Base-by-base conservation (phyloP, 2,113 vertebrate species). In the Speoplatyrhinus poulsoni region DNA sequence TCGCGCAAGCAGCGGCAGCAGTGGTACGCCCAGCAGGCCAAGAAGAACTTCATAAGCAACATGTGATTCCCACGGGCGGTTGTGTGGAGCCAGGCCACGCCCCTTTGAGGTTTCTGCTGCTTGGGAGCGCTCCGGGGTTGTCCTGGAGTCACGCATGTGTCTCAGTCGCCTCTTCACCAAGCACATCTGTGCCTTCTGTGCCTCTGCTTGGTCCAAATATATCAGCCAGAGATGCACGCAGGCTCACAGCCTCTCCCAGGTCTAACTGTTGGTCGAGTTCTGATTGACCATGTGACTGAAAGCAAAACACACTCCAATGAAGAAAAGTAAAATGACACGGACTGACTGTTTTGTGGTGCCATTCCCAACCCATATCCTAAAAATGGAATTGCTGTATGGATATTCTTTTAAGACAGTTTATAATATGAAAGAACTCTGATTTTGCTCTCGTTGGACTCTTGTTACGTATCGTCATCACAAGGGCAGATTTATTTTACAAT, bases 1-100 rank as follows among this genome's bases (percentile, higher is more conserved):
- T 93, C 93, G 0, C 95, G 97, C 63, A 95, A 98, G 72, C 96
- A 98, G 85, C 90, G 95, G 67, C 95, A 98, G 91, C 96, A 98
- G 92, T 95, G 96, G 94, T 98, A 96, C 81, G 85, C 93, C 53
- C 96, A 96, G 88, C 95, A 96, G 83, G 92, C 95, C 62, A 75
- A 84, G 90, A 95, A 96, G 86, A 96, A 95, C 84, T 97, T 95
- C 84, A 92, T 88, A 82, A 89, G 91, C 54, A 93, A 93, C 85
- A 85, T 91, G 84, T 93, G 90, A 93, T 33, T 32, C 17, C 32
- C 10, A 2, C 19, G 41, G 6, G 60, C 46, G 33, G 56, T 15
- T 10, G 12, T 19, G 10, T 47, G 65, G 57, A 57, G 60, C 4
- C 4, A 3, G 13, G 61, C 68, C 79, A 77, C 75, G 1, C 78